phyloP scores from a whole-genome alignment of 2,888 invertebrate species.

The Brassicogethes aeneus region DNA sequence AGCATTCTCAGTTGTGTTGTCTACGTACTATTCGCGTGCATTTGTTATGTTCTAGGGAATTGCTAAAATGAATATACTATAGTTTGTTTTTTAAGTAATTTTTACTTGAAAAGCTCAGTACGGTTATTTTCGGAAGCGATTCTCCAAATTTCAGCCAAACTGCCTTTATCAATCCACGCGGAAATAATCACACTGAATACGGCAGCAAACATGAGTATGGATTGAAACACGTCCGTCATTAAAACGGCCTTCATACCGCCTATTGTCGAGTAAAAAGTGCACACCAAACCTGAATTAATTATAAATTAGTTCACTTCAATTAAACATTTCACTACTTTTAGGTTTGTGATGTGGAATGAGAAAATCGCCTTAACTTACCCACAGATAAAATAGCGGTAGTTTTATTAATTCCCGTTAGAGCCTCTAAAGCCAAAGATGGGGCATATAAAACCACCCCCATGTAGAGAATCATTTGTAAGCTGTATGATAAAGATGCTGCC shows the following conservation, averaged over 20 bases:
- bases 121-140: slow-evolving; percentile 62
- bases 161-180: slow-evolving; percentile 60
- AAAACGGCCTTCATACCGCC: slow-evolving; percentile 90
- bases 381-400: slow-evolving; percentile 64
- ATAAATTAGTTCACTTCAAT: slow-evolving; percentile 1
- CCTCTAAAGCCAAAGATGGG: slow-evolving; percentile 81
- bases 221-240: slow-evolving; percentile 79
- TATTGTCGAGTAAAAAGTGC: slow-evolving; percentile 78
- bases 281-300: slow-evolving; percentile 50
- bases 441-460: slow-evolving; percentile 91
- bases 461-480: slow-evolving; percentile 81
- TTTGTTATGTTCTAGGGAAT: no score
- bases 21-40: no score
- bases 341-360: neutral
- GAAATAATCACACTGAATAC: slow-evolving; percentile 70
- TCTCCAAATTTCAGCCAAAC: slow-evolving; percentile 60
- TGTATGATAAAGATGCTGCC: slow-evolving; percentile 75
- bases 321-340: slow-evolving; percentile 1
- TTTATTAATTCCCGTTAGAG: slow-evolving; percentile 72
- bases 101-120: slow-evolving; percentile 60
- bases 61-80: no score
- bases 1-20: neutral
- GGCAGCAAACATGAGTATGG: slow-evolving; percentile 75
- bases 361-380: slow-evolving; percentile 38
- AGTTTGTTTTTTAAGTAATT: neutral